Base-by-base conservation (phyloP, 2,113 vertebrate species). In the Notothenia coriiceps region DNA sequence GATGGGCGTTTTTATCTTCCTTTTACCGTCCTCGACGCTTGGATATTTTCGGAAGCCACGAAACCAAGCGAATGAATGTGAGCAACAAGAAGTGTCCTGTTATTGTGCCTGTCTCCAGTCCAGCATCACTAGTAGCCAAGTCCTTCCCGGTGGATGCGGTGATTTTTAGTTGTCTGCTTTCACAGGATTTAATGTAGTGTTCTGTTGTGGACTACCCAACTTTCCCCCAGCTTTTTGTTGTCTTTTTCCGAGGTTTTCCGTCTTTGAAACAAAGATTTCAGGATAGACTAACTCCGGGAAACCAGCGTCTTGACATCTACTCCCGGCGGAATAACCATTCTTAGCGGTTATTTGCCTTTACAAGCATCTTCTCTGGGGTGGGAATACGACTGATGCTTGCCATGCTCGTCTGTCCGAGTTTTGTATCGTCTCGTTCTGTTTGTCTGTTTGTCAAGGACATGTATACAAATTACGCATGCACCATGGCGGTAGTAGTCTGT, bases 11-110 rank as follows among this genome's bases (percentile, higher is more conserved):
- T 82, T 82, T 82, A 75, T 9, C 83, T 11, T 52, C 80, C 76
- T 50, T 55, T 90, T 80, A 50, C 80, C 84, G 77, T 73, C 88
- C 88, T 84, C 87, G 33, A 84, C 88, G 90, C 85, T 87, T 54
- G 93, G 93, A 95, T 92, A 88, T 90, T 86, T 86, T 80, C 80
- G 65, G 79, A 89, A 89, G 90, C 82, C 76, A 7, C 84, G 80
- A 91, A 85, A 95, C 94, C 94, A 96, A 95, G 89, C 93, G 93
- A 86, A 91, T 95, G 93, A 95, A 96, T 90, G 95, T 96, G 94
- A 96, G 94, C 91, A 89, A 93, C 91, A 81, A 88, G 85, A 91
- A 90, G 88, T 93, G 90, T 91, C 80, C 76, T 73, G 85, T 84
- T 83, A 88, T 88, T 82, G 86, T 85, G 70, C 78, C 87, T 20